A percentile compares a stretch with the other conserved stretches of the same genome.
These are phyloP conservation scores for Pseudomugil gertrudae DNA, from an alignment of 2,797 vertebrate species.

Conservation along the genomic window DNA sequence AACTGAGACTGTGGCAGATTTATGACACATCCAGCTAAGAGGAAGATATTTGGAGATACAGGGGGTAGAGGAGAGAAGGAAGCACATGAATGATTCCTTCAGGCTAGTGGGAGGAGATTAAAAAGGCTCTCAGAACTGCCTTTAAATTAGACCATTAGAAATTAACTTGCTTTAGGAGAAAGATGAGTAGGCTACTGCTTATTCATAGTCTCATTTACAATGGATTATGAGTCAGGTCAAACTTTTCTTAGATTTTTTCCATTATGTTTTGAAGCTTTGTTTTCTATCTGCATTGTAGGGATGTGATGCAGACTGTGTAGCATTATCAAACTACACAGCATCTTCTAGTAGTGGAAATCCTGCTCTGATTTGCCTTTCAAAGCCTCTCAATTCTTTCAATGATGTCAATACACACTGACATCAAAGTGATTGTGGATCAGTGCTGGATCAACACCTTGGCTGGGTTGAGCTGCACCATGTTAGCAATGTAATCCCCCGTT, in stretches of 20 bases:
- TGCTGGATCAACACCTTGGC: conserved; percentile 60
- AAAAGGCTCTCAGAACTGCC: conserved; percentile 59
- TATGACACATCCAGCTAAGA: conserved; percentile 82
- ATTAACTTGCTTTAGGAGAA: conserved; percentile 17
- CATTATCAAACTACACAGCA: conserved; percentile 66
- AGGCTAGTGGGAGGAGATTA: conserved; percentile 42
- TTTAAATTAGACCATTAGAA: conserved; percentile 57
- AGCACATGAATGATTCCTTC: conserved; percentile 48
- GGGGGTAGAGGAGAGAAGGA: conserved; percentile 47
- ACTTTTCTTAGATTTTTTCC: conserved; percentile 9
- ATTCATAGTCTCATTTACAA: neutral
- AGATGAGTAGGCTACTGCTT: neutral
- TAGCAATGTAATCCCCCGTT: conserved; percentile 74
- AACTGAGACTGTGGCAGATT: conserved; percentile 76
- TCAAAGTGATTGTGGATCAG: conserved; percentile 76
- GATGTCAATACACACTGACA: conserved; percentile 67
- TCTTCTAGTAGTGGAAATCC: conserved; percentile 59
- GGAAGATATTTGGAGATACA: conserved; percentile 61
- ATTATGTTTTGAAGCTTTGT: conserved; percentile 61
- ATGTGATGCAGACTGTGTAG: conserved; percentile 50
- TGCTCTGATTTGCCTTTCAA: conserved; percentile 80
- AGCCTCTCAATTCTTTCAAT: conserved; percentile 74
- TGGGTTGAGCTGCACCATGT: conserved; percentile 65
- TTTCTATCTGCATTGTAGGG: conserved; percentile 51
- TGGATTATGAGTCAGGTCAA: neutral